Conservation (phyloP, 1,140 invertebrate species). For the Microplitis mediator region DNA sequence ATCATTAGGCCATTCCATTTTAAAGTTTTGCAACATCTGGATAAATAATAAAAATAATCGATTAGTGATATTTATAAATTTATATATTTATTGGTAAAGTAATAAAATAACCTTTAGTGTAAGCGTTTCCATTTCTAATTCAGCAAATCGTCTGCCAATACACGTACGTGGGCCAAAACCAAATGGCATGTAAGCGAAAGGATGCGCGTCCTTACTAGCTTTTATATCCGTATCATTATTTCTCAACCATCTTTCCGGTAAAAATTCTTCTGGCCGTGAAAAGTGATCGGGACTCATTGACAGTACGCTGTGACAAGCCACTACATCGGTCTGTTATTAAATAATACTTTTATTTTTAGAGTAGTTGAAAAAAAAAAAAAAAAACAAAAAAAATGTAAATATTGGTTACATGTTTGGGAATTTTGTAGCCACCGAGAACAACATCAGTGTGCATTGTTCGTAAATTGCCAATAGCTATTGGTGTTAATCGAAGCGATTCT, state of each 20-base stretch:
- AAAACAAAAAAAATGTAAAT: neutral
- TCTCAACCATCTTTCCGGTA: constrained; percentile 63
- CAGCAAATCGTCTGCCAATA: constrained; percentile 57
- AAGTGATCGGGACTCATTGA: constrained; percentile 57
- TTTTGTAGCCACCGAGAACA: constrained; percentile 56
- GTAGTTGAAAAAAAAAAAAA: neutral
- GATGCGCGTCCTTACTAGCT: constrained; percentile 58
- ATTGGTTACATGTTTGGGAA: constrained; percentile 57
- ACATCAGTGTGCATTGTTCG: constrained; percentile 55
- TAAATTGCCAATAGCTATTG: constrained; percentile 58
- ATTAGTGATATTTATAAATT: neutral
- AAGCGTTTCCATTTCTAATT: constrained; percentile 58
- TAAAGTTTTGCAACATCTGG: constrained; percentile 52
- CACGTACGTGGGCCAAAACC: constrained; percentile 66
- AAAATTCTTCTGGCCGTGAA: constrained; percentile 51
- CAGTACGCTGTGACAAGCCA: constrained; percentile 57
- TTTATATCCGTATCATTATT: constrained; percentile 37
- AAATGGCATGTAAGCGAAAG: constrained; percentile 70
- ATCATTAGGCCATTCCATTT: constrained; percentile 52
- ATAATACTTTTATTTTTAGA: neutral
- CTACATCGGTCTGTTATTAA: constrained; percentile 53
- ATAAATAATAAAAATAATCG: constrained; percentile 2
- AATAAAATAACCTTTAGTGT: constrained; percentile 46
- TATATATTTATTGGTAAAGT: neutral
- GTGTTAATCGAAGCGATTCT: constrained; percentile 67